phyloP scores from a whole-genome alignment of 2,113 vertebrate species.

The Gadus chalcogrammus region DNA sequence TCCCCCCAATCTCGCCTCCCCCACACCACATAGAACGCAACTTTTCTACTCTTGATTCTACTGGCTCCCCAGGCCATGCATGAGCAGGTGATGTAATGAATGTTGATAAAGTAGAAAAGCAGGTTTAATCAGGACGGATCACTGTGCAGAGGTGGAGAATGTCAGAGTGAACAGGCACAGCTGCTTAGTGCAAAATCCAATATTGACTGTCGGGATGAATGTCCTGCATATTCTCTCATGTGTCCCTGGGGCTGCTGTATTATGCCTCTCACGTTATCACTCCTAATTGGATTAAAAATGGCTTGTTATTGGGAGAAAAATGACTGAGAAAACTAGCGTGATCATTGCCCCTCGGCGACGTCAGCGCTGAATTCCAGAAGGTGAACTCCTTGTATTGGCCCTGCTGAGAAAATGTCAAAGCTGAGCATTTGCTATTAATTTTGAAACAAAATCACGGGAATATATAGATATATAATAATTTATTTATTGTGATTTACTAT shows the following conservation, averaged over 20 bases:
- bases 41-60: slow-evolving; percentile 38
- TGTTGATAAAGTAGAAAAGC: slow-evolving; percentile 74
- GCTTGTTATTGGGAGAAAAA: slow-evolving; percentile 71
- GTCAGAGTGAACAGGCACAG: slow-evolving; percentile 73
- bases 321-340: slow-evolving; percentile 64
- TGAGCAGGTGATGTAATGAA: slow-evolving; percentile 68
- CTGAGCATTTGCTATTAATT: background rate
- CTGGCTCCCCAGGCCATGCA: slow-evolving; percentile 47
- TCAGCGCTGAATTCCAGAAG: slow-evolving; percentile 39
- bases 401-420: slow-evolving; percentile 49
- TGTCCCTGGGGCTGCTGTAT: slow-evolving; percentile 66
- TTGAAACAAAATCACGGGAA: slow-evolving; percentile 16
- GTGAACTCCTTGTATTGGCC: slow-evolving; percentile 41
- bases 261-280: slow-evolving; percentile 70
- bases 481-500: slow-evolving; percentile 33
- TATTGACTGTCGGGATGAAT: slow-evolving; percentile 75
- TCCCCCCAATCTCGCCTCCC: background rate
- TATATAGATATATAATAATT: slow-evolving; percentile 6
- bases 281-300: slow-evolving; percentile 74
- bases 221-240: slow-evolving; percentile 73
- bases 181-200: slow-evolving; percentile 73
- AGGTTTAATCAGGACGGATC: slow-evolving; percentile 71
- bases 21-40: slow-evolving; percentile 37
- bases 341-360: slow-evolving; percentile 64
- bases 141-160: slow-evolving; percentile 72